These are phyloP conservation scores for Odocoileus virginianus DNA, from an alignment of 2,113 vertebrate genomes.

Conservation along the genomic window DNA sequence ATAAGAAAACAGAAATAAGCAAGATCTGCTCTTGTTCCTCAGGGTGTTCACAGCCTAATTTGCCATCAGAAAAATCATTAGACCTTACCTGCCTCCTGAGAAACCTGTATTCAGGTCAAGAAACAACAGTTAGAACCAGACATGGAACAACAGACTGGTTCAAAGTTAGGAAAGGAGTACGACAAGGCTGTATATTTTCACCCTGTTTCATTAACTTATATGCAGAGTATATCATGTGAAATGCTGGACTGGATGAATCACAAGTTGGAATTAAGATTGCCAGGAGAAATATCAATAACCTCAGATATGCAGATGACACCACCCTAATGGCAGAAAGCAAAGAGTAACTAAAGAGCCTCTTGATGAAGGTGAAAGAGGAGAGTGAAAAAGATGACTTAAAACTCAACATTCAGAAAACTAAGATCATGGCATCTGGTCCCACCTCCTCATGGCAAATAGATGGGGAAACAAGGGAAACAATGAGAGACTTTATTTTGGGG, in stretches of 20 bases:
- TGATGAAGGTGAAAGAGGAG: neutral
- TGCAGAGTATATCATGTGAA: neutral
- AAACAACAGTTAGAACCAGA: neutral
- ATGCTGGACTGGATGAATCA: neutral
- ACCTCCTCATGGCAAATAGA: neutral
- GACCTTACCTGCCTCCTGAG: neutral
- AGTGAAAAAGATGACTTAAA: neutral
- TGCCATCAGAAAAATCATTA: neutral
- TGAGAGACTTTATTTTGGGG: neutral
- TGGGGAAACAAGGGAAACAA: neutral
- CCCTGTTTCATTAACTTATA: neutral
- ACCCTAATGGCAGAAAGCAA: neutral
- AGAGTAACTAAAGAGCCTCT: neutral
- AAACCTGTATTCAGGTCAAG: neutral
- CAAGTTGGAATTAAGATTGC: neutral
- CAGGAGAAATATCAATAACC: neutral
- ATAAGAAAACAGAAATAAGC: neutral
- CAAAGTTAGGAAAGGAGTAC: neutral
- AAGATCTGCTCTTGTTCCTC: neutral
- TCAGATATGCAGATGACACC: neutral
- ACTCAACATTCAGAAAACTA: neutral
- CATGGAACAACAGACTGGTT: neutral
- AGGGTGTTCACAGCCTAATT: neutral
- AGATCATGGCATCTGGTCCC: neutral
- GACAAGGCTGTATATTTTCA: neutral